Percentiles rank a stretch among this genome's conserved stretches.
Conservation (phyloP, 2,113 vertebrate genomes). For the Sinosuthora webbiana region DNA sequence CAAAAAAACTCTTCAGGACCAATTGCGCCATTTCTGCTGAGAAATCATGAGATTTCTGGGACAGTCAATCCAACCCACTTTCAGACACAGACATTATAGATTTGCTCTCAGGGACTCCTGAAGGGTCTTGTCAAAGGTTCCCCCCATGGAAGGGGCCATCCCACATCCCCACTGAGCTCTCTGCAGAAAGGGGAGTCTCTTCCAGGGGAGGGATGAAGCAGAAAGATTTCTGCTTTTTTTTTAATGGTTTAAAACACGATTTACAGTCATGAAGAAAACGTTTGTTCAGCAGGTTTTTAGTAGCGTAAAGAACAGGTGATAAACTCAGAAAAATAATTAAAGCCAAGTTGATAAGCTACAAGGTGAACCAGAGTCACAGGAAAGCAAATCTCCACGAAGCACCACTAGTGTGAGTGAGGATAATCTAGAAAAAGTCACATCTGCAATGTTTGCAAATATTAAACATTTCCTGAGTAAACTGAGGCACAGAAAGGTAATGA, state of each 20-base stretch:
- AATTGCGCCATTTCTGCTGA: background rate
- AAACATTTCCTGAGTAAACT: background rate
- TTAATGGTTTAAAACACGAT: background rate
- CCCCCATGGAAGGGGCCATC: accelerated
- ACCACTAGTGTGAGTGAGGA: background rate
- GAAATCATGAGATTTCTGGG: background rate
- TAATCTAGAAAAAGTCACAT: background rate
- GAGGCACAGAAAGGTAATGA: background rate
- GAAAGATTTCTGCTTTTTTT: background rate
- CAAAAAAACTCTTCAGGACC: background rate
- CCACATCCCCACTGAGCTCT: background rate
- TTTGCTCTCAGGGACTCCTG: background rate
- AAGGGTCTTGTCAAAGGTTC: background rate
- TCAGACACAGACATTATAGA: background rate
- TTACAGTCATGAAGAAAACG: background rate
- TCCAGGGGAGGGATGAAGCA: background rate
- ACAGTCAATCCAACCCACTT: background rate
- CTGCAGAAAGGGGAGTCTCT: background rate
- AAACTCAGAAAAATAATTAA: background rate
- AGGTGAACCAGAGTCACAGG: background rate
- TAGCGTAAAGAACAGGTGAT: background rate
- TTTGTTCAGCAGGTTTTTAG: background rate
- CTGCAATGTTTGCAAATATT: background rate
- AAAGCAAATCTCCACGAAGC: background rate
- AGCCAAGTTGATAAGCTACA: background rate